Evolutionary conservation across 2,797 vertebrate genomes (phyloP), one percentile per base, ranked within the genome.

Genomic region (Danio kyathit): DNA sequence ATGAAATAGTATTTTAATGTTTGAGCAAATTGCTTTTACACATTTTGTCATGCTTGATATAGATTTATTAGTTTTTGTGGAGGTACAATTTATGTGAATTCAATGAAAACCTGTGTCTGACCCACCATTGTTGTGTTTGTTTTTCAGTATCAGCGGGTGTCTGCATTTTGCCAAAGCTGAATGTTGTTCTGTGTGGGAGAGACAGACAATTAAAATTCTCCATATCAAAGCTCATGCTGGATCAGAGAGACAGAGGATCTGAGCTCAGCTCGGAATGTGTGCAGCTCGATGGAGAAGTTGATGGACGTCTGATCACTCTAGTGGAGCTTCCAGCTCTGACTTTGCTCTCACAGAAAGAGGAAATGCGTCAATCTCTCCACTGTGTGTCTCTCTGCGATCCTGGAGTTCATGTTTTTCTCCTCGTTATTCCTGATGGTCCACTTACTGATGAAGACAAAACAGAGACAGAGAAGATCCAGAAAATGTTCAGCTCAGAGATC

Each of bases 351-450:
- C 38, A 73, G 11, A 2, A 64, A 13, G 57, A 61, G 51, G 17
- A 11, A 48, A 52, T 80, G 71, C n/a, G 12, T n/a, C 57, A 80
- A 38, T 13, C 43, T 16, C 69, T 6, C 0, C 17, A n/a, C 5
- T 72, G 57, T 64, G n/a, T 74, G 43, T 48, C 71, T 16, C 71
- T 74, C 17, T 74, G 71, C 60, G 46, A 64, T 21, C 59, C 48
- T 64, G 69, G 67, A 52, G 40, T 73, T 54, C 46, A 80, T 73
- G 78, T 72, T 5, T 73, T 73, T 48, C 48, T 80, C 56, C 6
- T 80, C 4, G 60, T 79, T 52, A 7, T 51, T 60, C 16, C 56
- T 61, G 21, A 52, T 0, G 65, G 41, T 11, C 46, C 77, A 19
- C 19, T 52, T 38, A 14, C 56, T 19, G 57, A 79, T 19, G 66